A percentile compares a stretch with the other conserved stretches of the same genome.
Conservation (phyloP, 1,140 invertebrate species). For the Drosophila melanica region DNA sequence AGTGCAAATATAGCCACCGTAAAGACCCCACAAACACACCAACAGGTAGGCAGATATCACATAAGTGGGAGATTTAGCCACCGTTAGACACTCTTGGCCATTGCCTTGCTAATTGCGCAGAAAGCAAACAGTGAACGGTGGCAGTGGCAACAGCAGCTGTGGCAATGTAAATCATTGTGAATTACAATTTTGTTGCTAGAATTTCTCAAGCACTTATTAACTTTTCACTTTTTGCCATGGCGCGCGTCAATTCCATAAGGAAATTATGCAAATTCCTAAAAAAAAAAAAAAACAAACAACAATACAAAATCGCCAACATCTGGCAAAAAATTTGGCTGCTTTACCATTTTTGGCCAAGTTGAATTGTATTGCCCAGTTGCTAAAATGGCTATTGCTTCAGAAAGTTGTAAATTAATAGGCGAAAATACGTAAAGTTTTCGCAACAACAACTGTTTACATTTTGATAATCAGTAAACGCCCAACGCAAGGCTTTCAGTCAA, state of each 20-base stretch:
- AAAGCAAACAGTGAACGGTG: slow-evolving; percentile 53
- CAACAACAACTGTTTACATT: slow-evolving; percentile 22
- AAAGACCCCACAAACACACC: slow-evolving; percentile 41
- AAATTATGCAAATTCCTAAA: slow-evolving; percentile 64
- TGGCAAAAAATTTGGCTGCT: slow-evolving; percentile 64
- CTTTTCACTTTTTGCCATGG: slow-evolving; percentile 74
- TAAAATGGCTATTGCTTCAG: slow-evolving; percentile 55
- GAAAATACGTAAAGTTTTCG: slow-evolving; percentile 68
- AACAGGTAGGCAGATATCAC: not conserved
- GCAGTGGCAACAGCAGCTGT: slow-evolving; percentile 38
- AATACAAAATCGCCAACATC: slow-evolving; percentile 14
- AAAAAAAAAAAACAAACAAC: slow-evolving; percentile 1
- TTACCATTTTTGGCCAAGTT: slow-evolving; percentile 65
- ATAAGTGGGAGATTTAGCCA: slow-evolving; percentile 50
- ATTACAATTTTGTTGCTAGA: slow-evolving; percentile 49
- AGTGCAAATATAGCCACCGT: slow-evolving; percentile 62
- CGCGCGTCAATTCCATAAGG: slow-evolving; percentile 43
- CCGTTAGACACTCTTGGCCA: slow-evolving; percentile 61
- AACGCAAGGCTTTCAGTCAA: slow-evolving; percentile 75
- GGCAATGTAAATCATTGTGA: slow-evolving; percentile 43
- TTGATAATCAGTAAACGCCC: slow-evolving; percentile 68
- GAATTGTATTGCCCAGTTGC: slow-evolving; percentile 60
- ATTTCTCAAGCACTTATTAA: slow-evolving; percentile 71
- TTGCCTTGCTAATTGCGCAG: slow-evolving; percentile 71
- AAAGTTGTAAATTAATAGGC: slow-evolving; percentile 81